Conservation (phyloP, 1,140 invertebrate genomes). For the Daktulosphaira vitifoliae region DNA sequence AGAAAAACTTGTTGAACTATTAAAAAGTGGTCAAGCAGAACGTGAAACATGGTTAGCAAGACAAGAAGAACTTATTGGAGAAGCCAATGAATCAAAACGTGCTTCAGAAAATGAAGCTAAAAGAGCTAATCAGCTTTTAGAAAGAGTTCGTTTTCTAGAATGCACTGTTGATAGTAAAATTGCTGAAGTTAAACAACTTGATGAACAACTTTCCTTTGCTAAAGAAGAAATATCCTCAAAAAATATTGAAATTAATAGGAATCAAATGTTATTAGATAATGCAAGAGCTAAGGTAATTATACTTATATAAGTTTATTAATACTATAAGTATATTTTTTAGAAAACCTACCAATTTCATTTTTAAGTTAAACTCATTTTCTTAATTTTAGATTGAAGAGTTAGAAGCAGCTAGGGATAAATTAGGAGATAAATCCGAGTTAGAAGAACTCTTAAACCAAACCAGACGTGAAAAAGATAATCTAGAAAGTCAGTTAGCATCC, state of each 20-base stretch:
- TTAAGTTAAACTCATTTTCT: conserved; percentile 9
- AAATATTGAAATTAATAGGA: conserved; percentile 62
- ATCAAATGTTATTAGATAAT: conserved; percentile 68
- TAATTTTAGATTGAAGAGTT: conserved; percentile 49
- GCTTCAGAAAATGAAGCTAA: conserved; percentile 47
- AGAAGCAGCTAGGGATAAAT: conserved; percentile 49
- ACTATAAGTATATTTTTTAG: neutral
- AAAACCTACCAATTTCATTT: conserved; percentile 3
- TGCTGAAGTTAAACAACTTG: conserved; percentile 60
- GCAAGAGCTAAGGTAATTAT: conserved; percentile 56
- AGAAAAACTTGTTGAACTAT: conserved; percentile 70
- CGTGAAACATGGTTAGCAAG: conserved; percentile 61
- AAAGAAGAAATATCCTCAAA: conserved; percentile 52
- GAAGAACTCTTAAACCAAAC: conserved; percentile 63
- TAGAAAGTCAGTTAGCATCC: conserved; percentile 60
- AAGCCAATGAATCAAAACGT: conserved; percentile 51
- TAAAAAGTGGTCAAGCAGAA: conserved; percentile 77
- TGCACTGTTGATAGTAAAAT: conserved; percentile 59
- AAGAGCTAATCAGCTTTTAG: conserved; percentile 56
- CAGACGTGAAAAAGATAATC: conserved; percentile 57
- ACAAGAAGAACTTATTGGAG: conserved; percentile 64
- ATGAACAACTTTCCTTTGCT: conserved; percentile 59
- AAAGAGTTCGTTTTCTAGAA: conserved; percentile 54
- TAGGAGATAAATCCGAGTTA: conserved; percentile 55
- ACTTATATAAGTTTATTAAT: neutral